phyloP scores from a whole-genome alignment of 2,888 invertebrate species.

The Sinelater perroti region DNA sequence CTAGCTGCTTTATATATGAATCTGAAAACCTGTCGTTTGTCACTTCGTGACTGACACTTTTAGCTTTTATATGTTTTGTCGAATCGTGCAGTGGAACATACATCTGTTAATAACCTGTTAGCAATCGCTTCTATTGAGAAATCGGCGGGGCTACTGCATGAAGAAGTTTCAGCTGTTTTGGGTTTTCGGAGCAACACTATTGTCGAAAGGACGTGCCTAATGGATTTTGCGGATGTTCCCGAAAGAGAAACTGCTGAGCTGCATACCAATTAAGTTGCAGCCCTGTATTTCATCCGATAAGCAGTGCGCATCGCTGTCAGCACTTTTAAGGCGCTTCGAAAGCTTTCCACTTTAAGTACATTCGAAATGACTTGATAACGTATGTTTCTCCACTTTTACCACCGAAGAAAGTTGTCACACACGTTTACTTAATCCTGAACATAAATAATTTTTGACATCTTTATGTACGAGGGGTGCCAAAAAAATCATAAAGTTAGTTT shows the following conservation, averaged over 20 bases:
- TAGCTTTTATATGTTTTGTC: constrained; percentile 25
- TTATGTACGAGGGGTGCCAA: no score
- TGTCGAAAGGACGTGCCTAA: constrained; percentile 42
- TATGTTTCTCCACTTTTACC: not conserved
- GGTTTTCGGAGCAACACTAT: constrained; percentile 36
- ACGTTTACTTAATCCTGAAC: no score
- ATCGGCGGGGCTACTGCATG: constrained; percentile 25
- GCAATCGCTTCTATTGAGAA: constrained; percentile 12
- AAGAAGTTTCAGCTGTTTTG: constrained; percentile 32
- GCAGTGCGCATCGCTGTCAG: no score
- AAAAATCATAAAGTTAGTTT: no score
- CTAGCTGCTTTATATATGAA: constrained; percentile 9
- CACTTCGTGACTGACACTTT: constrained; percentile 27
- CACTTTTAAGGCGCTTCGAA: not conserved
- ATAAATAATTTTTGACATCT: no score
- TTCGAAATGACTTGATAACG: no score
- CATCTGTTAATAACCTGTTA: constrained; percentile 12
- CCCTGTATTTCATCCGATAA: not conserved
- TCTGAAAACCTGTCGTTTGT: constrained; percentile 17
- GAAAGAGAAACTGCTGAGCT: constrained; percentile 29
- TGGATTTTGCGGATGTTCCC: constrained; percentile 41
- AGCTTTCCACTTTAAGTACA: not conserved
- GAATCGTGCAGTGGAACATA: constrained; percentile 20
- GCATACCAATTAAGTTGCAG: constrained; percentile 17
- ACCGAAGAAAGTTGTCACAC: constrained; percentile 4